phyloP scores from a whole-genome alignment of 2,113 vertebrate species.

The Chrysemys picta region DNA sequence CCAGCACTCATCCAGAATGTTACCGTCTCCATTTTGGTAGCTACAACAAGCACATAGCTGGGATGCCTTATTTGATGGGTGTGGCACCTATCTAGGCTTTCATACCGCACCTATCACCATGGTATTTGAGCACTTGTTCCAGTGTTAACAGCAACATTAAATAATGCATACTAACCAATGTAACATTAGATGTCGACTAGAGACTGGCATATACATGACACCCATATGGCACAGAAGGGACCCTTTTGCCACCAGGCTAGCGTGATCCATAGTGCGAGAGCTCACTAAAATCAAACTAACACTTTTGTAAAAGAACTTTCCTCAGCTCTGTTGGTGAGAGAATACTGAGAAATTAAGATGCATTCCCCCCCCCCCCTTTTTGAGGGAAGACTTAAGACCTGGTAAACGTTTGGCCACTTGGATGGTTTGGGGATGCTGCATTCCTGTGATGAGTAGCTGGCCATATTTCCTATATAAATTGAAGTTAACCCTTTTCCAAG shows the following conservation, averaged over 20 bases:
- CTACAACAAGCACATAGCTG: background rate
- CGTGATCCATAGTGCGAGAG: background rate
- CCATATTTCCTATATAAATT: conserved; percentile 12
- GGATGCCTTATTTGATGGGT: rapidly evolving
- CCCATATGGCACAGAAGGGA: background rate
- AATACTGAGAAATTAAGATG: background rate
- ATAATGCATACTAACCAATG: conserved; percentile 10
- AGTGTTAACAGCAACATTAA: background rate
- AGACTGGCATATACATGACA: background rate
- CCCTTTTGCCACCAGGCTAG: conserved; percentile 1
- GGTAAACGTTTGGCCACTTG: background rate
- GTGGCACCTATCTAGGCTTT: background rate
- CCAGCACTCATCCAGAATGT: background rate
- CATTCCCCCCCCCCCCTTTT: background rate
- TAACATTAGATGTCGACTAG: conserved; percentile 18
- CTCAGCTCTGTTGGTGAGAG: background rate
- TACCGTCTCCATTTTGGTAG: background rate
- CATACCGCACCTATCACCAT: rapidly evolving
- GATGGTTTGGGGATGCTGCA: background rate
- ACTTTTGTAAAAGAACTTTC: conserved; percentile 26
- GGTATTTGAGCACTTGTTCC: background rate
- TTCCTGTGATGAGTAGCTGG: background rate
- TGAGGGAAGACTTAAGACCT: background rate
- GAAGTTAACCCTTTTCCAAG: conserved; percentile 13
- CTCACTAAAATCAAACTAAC: conserved; percentile 12